A percentile compares a stretch with the other conserved stretches of the same genome.
Evolutionary conservation across 2,888 invertebrate genomes (phyloP).

Genomic region (Erebia ligea): DNA sequence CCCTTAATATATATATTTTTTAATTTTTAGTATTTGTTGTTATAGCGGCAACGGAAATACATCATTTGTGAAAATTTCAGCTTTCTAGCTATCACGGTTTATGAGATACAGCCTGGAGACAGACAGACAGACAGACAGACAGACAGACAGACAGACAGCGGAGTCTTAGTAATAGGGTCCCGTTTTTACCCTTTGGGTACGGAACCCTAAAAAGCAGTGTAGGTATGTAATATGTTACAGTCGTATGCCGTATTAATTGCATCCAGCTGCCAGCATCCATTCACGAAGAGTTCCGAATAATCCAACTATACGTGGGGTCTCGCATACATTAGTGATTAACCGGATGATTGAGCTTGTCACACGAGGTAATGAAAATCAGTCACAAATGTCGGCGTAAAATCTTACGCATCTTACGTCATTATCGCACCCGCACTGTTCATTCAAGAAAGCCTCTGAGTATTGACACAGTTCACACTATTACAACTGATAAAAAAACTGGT

Average conservation of each 20-base stretch:
- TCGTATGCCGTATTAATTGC: slow-evolving; percentile 1
- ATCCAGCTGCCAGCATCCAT: not conserved
- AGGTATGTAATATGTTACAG: slow-evolving; percentile 17
- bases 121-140: too few species aligned
- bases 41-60: too few species aligned
- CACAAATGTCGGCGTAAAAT: slow-evolving; percentile 37
- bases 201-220: not conserved
- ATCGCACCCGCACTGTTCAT: slow-evolving; percentile 63
- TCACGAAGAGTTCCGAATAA: slow-evolving; percentile 30
- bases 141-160: too few species aligned
- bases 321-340: slow-evolving; percentile 52
- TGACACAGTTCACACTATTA: not conserved
- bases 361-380: slow-evolving; percentile 44
- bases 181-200: too few species aligned
- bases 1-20: too few species aligned
- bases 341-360: slow-evolving; percentile 42
- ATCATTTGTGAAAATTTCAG: too few species aligned
- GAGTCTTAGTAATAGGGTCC: too few species aligned
- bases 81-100: too few species aligned
- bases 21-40: too few species aligned
- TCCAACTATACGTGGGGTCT: slow-evolving; percentile 32
- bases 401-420: slow-evolving; percentile 53
- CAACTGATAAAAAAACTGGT: too few species aligned
- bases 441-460: slow-evolving; percentile 66
- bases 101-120: too few species aligned